Evolutionary conservation across 2,113 vertebrate species (phyloP).

Genomic region (Rana temporaria): DNA sequence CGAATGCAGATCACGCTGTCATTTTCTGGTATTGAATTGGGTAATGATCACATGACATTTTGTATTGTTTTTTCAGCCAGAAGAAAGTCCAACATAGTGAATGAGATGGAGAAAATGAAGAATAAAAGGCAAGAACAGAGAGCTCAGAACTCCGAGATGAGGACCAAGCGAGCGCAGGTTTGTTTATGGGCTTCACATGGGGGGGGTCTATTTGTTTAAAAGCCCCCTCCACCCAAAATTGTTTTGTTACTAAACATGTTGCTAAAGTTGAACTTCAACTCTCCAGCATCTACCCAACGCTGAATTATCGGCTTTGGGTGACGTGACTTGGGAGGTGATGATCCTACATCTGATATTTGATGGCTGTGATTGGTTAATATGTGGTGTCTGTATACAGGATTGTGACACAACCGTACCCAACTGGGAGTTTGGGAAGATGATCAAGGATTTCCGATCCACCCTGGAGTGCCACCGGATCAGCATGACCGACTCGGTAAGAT

Average conservation of each 20-base stretch:
- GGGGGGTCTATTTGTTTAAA: not conserved
- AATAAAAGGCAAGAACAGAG: conserved; percentile 82
- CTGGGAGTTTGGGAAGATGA: conserved; percentile 94
- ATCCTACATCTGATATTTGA: too few relatives aligned
- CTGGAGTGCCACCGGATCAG: conserved; percentile 81
- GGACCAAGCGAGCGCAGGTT: conserved; percentile 84
- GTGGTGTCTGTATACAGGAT: conserved; percentile 71
- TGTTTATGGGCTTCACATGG: not conserved
- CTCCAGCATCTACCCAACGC: too few relatives aligned
- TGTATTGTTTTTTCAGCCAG: conserved; percentile 65
- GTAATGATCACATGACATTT: too few relatives aligned
- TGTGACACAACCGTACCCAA: conserved; percentile 82
- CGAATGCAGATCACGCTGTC: too few relatives aligned
- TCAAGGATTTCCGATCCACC: conserved; percentile 86
- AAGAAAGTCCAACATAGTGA: conserved; percentile 79
- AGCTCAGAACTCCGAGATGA: conserved; percentile 77
- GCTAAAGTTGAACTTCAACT: too few relatives aligned
- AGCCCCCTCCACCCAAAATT: too few relatives aligned
- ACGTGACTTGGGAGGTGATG: too few relatives aligned
- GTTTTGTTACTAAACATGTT: too few relatives aligned
- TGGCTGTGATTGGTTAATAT: too few relatives aligned
- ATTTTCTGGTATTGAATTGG: too few relatives aligned
- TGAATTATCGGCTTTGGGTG: too few relatives aligned
- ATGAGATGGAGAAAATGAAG: conserved; percentile 82
- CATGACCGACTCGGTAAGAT: conserved; percentile 79